Conservation (phyloP, 2,113 vertebrate species). For the Halcyon malimbica region DNA sequence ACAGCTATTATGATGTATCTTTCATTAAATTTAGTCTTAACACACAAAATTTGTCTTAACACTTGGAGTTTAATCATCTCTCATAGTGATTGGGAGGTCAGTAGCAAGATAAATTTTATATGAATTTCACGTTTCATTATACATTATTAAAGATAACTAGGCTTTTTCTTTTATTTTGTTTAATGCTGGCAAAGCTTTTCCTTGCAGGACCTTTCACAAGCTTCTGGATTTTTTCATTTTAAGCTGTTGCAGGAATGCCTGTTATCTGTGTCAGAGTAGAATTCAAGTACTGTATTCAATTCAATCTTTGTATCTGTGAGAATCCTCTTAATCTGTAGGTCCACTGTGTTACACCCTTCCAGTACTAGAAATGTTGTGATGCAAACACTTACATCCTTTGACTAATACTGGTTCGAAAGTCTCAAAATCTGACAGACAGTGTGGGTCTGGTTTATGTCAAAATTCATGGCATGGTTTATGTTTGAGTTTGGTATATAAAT, state of each 20-base stretch:
- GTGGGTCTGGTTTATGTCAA: not conserved
- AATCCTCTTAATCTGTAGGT: not conserved
- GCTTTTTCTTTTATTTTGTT: not conserved
- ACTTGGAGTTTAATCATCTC: not conserved
- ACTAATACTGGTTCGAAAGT: not conserved
- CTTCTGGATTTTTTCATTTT: not conserved
- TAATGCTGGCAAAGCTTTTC: not conserved
- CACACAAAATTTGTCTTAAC: not conserved
- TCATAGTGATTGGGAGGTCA: not conserved
- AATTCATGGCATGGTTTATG: not conserved
- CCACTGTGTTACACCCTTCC: not conserved
- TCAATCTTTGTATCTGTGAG: not conserved
- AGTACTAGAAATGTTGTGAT: not conserved
- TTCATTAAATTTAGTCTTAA: not conserved
- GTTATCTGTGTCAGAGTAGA: not conserved
- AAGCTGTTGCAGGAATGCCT: not conserved
- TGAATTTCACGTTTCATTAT: not conserved
- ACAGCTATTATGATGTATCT: not conserved
- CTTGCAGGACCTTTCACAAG: not conserved
- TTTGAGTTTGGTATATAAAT: not conserved
- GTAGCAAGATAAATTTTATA: not conserved
- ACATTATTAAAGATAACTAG: not conserved
- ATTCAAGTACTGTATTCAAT: not conserved
- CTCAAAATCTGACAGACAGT: not conserved
- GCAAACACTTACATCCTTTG: not conserved